Base-by-base conservation (phyloP, 2,797 vertebrate genomes). In the Bucorvus abyssinicus region DNA sequence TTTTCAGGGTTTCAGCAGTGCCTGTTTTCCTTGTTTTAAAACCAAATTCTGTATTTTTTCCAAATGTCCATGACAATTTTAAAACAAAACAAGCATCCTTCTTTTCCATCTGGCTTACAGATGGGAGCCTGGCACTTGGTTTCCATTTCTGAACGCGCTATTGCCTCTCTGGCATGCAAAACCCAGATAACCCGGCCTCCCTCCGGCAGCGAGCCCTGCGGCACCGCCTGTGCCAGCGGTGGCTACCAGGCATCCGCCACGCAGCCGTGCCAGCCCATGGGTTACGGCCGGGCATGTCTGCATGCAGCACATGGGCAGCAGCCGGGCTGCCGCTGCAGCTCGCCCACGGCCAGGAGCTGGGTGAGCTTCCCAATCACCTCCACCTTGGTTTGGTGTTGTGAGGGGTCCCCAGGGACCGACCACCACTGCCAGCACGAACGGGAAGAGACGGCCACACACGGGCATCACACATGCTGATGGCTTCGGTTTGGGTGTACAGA, bases 31-130 rank as follows among this genome's bases (percentile, higher is more conserved):
- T 71, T 45, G n/a, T 47, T 94, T 70, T 29, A 59, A 87, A 91
- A 91, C 32, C 21, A 79, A 87, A 89, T 38, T 36, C 53, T 45
- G 4, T 27, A 20, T 76, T 90, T 90, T 77, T 64, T 17, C 80
- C 86, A 64, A 92, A 91, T 5, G 22, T 93, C 85, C 60, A 17
- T 88, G 86, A 53, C 80, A 78, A 88, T 81, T 90, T 76, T 45
- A 29, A 68, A 95, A 85, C 87, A 77, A 92, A 96, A 64, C 87
- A 95, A 95, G 32, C 10, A 36, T 49, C 75, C 36, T 78, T 69
- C 50, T 88, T 82, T 79, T 77, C 93, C 96, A 93, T 94, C 93
- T 96, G 95, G 82, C 14, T 74, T 67, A 38, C 95, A 96, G 95
- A 94, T 94, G 95, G 87, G 70, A 92, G 47, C n/a, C 56, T 44